phyloP scores from a whole-genome alignment of 2,113 vertebrate genomes.

The Mormyrus iriodes region DNA sequence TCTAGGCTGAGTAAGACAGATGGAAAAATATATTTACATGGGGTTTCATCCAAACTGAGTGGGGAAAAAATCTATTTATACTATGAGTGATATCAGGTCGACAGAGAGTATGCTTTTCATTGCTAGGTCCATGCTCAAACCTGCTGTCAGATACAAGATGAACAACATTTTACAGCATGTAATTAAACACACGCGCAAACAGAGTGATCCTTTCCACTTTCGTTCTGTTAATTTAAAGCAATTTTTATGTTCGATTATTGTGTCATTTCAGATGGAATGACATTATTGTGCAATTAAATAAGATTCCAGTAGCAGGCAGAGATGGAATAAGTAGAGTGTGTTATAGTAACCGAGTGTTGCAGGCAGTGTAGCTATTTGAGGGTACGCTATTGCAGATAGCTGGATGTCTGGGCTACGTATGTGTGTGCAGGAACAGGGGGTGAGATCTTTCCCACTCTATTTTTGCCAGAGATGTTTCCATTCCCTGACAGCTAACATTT shows the following conservation, averaged over 20 bases:
- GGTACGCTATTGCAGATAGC: not conserved
- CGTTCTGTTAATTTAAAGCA: not conserved
- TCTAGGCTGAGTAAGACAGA: slow-evolving; percentile 30
- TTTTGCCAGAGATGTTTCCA: not conserved
- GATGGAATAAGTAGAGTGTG: not conserved
- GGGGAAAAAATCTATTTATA: not conserved
- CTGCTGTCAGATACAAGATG: not conserved
- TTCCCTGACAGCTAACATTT: not conserved
- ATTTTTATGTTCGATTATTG: not conserved
- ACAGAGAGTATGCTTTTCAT: not conserved
- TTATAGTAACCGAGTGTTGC: not conserved
- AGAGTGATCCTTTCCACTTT: not conserved
- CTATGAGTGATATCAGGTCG: not conserved
- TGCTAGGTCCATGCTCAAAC: not conserved
- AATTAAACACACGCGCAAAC: not conserved
- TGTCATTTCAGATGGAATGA: not conserved
- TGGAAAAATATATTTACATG: not conserved
- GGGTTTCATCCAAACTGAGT: not conserved
- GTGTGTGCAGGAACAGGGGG: not conserved
- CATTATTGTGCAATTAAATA: slow-evolving; percentile 10
- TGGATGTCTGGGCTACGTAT: not conserved
- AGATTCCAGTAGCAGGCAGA: not conserved
- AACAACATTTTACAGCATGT: not conserved
- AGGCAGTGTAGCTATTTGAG: not conserved
- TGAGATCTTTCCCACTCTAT: not conserved